Evolutionary conservation across 2,797 vertebrate genomes (phyloP).

Genomic region (Simalia tracyae): DNA sequence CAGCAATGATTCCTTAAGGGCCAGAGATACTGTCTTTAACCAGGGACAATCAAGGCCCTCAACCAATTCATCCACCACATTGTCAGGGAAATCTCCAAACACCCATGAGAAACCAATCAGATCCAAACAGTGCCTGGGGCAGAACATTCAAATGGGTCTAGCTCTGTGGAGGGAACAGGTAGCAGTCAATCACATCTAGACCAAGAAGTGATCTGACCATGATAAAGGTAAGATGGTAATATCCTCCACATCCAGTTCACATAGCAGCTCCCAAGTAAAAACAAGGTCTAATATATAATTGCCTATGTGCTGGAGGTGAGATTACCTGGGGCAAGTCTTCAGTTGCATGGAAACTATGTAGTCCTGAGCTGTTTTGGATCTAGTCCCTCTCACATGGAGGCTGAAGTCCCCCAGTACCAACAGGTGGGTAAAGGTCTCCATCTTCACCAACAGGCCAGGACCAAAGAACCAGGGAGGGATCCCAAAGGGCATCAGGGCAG

Average conservation of each 20-base stretch:
- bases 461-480: not conserved
- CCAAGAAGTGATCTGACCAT: not conserved
- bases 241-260: not conserved
- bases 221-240: not conserved
- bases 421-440: not conserved
- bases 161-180: not conserved
- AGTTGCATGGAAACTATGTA: not conserved
- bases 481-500: not conserved
- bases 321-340: not conserved
- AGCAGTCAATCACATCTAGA: not conserved
- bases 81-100: not conserved
- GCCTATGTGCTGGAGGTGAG: not conserved
- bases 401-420: not conserved
- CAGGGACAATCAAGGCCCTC: not conserved
- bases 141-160: not conserved
- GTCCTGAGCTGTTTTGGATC: not conserved
- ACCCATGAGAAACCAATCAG: not conserved
- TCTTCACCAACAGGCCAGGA: not conserved
- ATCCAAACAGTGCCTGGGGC: not conserved
- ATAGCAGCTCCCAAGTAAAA: not conserved
- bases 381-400: not conserved
- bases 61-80: not conserved
- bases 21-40: not conserved
- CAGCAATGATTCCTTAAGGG: not conserved
- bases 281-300: not conserved